Evolutionary conservation across 2,113 vertebrate species (phyloP).

Genomic region (Equus quagga): DNA sequence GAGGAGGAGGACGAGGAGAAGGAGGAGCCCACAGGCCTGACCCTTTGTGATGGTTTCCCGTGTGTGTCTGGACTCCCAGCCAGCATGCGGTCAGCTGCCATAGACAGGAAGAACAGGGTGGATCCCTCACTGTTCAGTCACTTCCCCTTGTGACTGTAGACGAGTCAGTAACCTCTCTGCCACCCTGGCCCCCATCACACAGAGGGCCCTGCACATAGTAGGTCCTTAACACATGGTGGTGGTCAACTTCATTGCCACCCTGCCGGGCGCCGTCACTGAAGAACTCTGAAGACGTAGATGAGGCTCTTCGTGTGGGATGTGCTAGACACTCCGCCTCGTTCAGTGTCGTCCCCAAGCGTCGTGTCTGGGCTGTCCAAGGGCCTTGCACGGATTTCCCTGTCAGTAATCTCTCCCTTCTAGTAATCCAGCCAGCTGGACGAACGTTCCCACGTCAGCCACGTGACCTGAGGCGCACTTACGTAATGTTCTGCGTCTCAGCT

Average conservation of each 20-base stretch:
- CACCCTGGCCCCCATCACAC: background rate
- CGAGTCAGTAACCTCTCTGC: background rate
- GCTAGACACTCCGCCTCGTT: background rate
- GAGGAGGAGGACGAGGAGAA: background rate
- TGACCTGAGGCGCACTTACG: background rate
- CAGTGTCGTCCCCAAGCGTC: background rate
- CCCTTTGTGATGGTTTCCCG: background rate
- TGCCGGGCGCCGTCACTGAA: background rate
- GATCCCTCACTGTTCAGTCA: background rate
- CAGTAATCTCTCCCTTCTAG: background rate
- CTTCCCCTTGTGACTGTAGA: background rate
- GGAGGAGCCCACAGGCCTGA: background rate
- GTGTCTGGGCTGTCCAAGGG: background rate
- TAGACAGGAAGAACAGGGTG: background rate
- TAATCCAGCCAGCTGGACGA: background rate
- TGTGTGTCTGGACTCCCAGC: background rate
- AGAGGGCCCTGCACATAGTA: background rate
- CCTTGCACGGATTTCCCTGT: background rate
- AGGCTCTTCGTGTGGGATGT: background rate
- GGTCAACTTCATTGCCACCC: background rate
- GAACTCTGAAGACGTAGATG: background rate
- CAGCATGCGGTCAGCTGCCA: accelerated
- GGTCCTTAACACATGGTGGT: background rate
- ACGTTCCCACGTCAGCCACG: background rate
- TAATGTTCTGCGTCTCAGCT: background rate